phyloP scores from a whole-genome alignment of 2,113 vertebrate genomes.

The Empidonax traillii region DNA sequence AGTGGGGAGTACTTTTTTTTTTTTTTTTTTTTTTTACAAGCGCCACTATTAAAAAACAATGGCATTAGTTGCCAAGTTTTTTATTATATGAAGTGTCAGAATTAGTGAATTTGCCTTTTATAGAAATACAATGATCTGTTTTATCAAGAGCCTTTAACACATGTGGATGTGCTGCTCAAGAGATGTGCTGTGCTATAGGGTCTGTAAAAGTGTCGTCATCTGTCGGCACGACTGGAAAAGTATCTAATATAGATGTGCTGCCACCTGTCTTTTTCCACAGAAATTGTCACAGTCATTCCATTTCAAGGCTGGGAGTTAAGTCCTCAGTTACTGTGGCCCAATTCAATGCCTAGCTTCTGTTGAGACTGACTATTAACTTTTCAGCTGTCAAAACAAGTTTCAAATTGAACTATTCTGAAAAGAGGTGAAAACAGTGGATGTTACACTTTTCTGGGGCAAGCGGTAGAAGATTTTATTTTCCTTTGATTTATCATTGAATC shows the following conservation, averaged over 20 bases:
- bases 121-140: not conserved
- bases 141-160: not conserved
- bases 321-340: not conserved
- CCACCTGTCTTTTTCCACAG: constrained; percentile 49
- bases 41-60: not conserved
- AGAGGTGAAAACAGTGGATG: not conserved
- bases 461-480: not conserved
- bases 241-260: constrained; percentile 4
- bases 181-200: not conserved
- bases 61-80: not conserved
- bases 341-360: not conserved
- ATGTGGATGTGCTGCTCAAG: not conserved
- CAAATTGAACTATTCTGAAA: not conserved
- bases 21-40: not conserved
- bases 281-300: not conserved
- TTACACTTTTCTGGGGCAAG: not conserved
- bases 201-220: not conserved
- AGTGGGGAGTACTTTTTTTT: not conserved
- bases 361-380: not conserved
- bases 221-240: not conserved
- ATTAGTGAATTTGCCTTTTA: not conserved
- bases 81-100: not conserved
- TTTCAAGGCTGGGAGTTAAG: not conserved
- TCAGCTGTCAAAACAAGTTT: not conserved
- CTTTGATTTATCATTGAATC: not conserved